Evolutionary conservation across 2,797 vertebrate genomes (phyloP), one percentile per base, ranked within the genome.

Genomic region (Hippoglossus hippoglossus): DNA sequence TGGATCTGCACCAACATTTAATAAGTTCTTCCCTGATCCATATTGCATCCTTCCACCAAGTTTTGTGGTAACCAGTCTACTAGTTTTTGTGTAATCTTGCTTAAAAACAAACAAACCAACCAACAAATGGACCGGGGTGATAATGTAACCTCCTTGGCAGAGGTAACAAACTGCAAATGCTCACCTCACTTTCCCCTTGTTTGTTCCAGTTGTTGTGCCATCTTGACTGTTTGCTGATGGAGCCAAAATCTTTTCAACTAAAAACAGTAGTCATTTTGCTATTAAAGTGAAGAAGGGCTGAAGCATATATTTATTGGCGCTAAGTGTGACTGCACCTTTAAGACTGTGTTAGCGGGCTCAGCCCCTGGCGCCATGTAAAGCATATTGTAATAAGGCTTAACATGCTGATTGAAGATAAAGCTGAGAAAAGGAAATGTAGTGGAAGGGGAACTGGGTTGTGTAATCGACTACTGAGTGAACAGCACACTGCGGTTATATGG

Each of bases 391-490:
- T 87, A 88, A 89, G 80, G 70, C 88, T 82, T 84, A 84, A 87
- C 76, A 44, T 83, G 73, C 90, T 87, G 91, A 92, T 93, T 75
- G 77, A 80, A 91, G 92, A 94, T 93, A 91, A 91, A 65, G 79
- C 78, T 50, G 53, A 71, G 73, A 75, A 85, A 79, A 89, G 89
- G 82, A 88, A 91, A 85, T 83, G 80, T 76, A 68, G 81, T 77
- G 83, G 86, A 90, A 91, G 77, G 77, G 85, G 71, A 87, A 86
- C 66, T 74, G 67, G 71, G 76, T 85, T 83, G 76, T 81, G 86
- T 82, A 88, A 89, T 88, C 65, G 82, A 72, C 67, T 61, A 87
- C 47, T 77, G 82, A 90, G 83, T 84, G 78, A 65, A 68, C 60
- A 80, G 82, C 49, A 73, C 44, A 16, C 34, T 74, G 53, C 50